phyloP scores from a whole-genome alignment of 1,140 invertebrate species.

The Eupeodes corollae region DNA sequence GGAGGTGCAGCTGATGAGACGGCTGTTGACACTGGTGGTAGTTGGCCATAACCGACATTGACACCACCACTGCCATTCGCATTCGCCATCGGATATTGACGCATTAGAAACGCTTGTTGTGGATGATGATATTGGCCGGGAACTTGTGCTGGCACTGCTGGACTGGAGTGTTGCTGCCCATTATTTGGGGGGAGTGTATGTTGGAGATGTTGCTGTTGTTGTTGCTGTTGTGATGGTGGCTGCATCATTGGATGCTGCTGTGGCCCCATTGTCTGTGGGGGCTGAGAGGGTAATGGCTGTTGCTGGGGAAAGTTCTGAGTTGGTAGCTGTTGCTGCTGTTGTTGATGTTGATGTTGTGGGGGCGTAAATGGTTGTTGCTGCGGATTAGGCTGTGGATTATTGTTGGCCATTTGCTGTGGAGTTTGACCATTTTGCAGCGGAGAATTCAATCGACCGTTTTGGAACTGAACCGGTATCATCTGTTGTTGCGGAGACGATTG shows the following conservation, averaged over 20 bases:
- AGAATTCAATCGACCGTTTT: conserved; percentile 8
- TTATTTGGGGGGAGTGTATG: conserved; percentile 14
- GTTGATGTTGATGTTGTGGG: conserved; percentile 14
- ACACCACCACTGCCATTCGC: not conserved
- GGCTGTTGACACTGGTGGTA: conserved; percentile 6
- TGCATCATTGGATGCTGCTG: conserved; percentile 6
- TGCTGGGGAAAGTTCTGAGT: not conserved
- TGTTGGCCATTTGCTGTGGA: conserved; percentile 18
- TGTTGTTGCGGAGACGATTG: not conserved
- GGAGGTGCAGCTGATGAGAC: conserved; percentile 30
- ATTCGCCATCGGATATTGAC: not conserved
- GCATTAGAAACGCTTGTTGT: conserved; percentile 2
- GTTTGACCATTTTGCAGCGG: conserved; percentile 2
- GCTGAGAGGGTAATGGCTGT: too few species aligned
- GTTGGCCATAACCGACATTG: not conserved
- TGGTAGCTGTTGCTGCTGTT: conserved; percentile 16
- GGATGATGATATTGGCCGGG: conserved; percentile 4
- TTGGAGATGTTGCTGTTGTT: conserved; percentile 14
- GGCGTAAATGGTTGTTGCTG: conserved; percentile 12
- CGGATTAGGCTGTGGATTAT: conserved; percentile 11
- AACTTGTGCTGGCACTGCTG: conserved; percentile 7
- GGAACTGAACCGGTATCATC: conserved; percentile 7
- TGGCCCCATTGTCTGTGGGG: conserved; percentile 12
- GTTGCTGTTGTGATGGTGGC: conserved; percentile 6
- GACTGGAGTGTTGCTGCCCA: conserved; percentile 1